These are phyloP conservation scores for Dinoponera quadriceps DNA, from an alignment of 1,140 invertebrate species.

Conservation along the genomic window DNA sequence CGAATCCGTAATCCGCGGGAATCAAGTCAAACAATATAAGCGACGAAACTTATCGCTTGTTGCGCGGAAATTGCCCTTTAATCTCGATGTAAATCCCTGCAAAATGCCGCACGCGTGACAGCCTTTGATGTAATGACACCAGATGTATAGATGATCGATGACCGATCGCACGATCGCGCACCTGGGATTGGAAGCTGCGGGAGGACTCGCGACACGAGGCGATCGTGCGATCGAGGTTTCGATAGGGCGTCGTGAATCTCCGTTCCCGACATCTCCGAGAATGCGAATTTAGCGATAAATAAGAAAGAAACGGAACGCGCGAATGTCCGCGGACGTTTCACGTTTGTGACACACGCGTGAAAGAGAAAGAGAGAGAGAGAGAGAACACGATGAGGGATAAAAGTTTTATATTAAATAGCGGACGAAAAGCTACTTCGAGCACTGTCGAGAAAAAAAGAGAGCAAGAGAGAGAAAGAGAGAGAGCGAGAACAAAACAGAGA, in stretches of 20 bases:
- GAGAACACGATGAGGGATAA: neutral
- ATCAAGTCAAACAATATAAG: neutral
- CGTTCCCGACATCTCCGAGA: neutral
- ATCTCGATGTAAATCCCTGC: neutral
- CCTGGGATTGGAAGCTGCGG: neutral
- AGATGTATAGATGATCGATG: neutral
- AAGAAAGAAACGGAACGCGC: too few relatives aligned
- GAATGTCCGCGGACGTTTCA: neutral
- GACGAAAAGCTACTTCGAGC: neutral
- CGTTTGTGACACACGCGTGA: too few relatives aligned
- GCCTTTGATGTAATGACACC: neutral
- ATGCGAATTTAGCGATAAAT: neutral
- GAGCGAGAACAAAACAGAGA: too few relatives aligned
- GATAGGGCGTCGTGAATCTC: neutral
- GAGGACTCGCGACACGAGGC: neutral
- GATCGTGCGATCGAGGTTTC: constrained; percentile 4
- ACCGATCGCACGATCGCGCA: neutral
- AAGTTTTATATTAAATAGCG: constrained; percentile 9
- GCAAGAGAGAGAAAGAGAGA: too few relatives aligned
- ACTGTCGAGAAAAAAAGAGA: neutral
- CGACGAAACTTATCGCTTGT: neutral
- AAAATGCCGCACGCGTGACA: constrained; percentile 16
- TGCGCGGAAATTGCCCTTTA: too few relatives aligned
- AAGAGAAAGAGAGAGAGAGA: too few relatives aligned
- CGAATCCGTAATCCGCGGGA: neutral